These are phyloP conservation scores for Bubo blakistoni DNA, from an alignment of 2,113 vertebrate species.

Conservation along the genomic window DNA sequence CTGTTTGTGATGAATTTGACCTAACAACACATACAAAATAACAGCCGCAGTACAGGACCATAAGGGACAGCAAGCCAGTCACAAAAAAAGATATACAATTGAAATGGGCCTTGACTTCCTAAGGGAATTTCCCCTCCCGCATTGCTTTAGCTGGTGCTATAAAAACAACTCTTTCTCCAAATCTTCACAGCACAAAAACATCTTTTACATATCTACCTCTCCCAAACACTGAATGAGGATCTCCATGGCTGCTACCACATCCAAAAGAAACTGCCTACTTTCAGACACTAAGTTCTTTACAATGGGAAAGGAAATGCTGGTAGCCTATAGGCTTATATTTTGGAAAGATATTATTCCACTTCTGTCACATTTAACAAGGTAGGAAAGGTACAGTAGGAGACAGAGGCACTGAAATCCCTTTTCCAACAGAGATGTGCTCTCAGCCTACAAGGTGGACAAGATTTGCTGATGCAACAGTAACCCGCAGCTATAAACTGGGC, in stretches of 20 bases:
- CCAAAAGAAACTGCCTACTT: neutral
- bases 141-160: neutral
- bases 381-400: neutral
- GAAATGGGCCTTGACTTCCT: neutral
- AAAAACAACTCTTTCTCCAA: neutral
- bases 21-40: neutral
- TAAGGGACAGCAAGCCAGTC: neutral
- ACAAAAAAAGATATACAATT: neutral
- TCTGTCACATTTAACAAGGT: neutral
- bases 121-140: neutral
- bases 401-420: neutral
- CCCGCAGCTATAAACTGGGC: neutral
- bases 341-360: neutral
- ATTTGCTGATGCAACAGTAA: neutral
- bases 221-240: neutral
- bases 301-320: neutral
- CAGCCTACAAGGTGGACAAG: neutral
- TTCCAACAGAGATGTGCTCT: neutral
- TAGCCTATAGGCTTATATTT: neutral
- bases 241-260: fast-evolving
- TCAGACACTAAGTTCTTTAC: neutral
- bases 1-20: neutral
- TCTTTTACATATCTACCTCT: neutral
- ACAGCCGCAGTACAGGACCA: neutral
- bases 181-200: neutral